Base-by-base conservation (phyloP, 2,888 invertebrate genomes). In the Drosophila demipolita region DNA sequence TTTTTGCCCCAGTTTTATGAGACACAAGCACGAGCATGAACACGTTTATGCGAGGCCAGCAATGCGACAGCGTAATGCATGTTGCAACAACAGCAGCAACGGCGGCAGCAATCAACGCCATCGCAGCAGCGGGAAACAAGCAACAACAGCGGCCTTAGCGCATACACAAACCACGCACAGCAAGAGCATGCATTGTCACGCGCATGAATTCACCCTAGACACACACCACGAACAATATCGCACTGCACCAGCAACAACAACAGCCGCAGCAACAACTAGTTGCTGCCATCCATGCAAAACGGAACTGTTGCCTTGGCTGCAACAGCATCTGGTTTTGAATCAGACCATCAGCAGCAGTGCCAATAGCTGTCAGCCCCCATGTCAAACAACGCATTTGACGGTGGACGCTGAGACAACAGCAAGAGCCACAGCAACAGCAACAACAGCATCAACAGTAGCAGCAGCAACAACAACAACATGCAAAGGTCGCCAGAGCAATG, bases 291-390 rank as follows among this genome's bases (percentile, higher is more conserved):
- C 79, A 45, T 67, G 71, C 66, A 87, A 91, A 91, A 93, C 93
- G 58, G 91, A 91, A 71, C 91, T 92, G 92, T 93, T 93, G 91
- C 91, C 92, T 60, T 91, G 92, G 89, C 64, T 90, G 92, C 92
- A 93, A 93, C 93, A 92, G 93, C 91, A 90, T 90, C 90, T 91
- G 57, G 93, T 93, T 92, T 91, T 92, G 75, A 91, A 91, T 58
- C 91, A 91, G 81, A 91, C 89, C 64, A 80, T 91, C 53, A 88
- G 83, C 75, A 81, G 53, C 35, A 36, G 49, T 26, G 26, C 15
- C 52, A 53, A 36, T 36, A 36, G 36, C 54, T 36, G 12, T 45
- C 54, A 38, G 76, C 73, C 68, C 72, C 69, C 66, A 73, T 33
- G 45, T 45, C 45, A 45, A 45, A 45, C 45, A 45, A 45, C 45